Evolutionary conservation across 2,888 invertebrate genomes (phyloP).

Genomic region (Xiphydria camelus): DNA sequence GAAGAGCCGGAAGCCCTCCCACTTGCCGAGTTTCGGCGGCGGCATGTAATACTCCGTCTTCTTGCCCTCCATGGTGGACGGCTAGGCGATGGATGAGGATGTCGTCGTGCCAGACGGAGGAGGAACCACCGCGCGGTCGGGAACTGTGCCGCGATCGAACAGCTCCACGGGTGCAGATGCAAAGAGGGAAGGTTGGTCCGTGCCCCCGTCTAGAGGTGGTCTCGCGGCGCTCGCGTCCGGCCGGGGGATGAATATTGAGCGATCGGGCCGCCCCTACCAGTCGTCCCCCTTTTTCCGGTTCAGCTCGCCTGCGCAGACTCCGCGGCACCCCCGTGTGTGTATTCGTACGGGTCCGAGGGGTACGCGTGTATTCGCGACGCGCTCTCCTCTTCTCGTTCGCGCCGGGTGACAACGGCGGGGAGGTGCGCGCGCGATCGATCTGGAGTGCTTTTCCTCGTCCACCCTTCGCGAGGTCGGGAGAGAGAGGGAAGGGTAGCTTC

Average conservation of each 20-base stretch:
- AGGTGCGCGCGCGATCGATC: no score
- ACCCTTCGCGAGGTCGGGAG: no score
- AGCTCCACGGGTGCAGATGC: conserved; percentile 48
- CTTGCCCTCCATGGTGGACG: conserved; percentile 77
- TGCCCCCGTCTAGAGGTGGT: conserved; percentile 22
- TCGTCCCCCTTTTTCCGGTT: conserved; percentile 23
- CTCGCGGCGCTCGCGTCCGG: conserved; percentile 32
- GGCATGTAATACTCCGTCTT: conserved; percentile 75
- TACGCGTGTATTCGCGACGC: no score
- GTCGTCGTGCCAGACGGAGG: background rate
- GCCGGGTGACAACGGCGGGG: no score
- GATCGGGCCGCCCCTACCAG: conserved; percentile 38
- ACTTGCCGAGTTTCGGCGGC: conserved; percentile 78
- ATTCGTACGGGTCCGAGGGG: no score
- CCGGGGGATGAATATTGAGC: conserved; percentile 57
- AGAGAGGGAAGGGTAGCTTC: no score
- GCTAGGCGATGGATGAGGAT: no score
- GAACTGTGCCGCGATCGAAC: conserved; percentile 35
- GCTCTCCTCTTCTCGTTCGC: no score
- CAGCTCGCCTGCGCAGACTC: conserved; percentile 3
- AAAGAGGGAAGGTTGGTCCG: conserved; percentile 32
- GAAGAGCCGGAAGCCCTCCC: conserved; percentile 84
- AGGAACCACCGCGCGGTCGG: background rate
- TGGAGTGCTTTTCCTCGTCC: no score
- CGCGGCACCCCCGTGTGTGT: background rate